Evolutionary conservation across 2,888 invertebrate genomes (phyloP), one percentile per base, ranked within the genome.

Genomic region (Drosophila meridiana): DNA sequence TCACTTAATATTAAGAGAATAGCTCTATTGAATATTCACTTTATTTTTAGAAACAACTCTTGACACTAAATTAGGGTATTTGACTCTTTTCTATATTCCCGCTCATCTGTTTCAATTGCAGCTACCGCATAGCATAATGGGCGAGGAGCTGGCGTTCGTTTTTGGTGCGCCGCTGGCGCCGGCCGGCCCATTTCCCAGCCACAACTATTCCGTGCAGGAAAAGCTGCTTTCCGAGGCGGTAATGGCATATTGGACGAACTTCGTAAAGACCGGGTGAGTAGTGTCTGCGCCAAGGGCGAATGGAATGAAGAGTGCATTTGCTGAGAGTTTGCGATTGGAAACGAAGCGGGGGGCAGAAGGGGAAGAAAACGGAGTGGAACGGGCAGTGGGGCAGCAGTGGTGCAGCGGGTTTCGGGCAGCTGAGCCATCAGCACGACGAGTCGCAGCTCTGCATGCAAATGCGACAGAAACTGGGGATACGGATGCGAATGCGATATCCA

Each of bases 171-270:
- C 98, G 8, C 93, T 98, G 50, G 95, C 95, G 52, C 95, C 95
- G 6, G 95, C 95, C 82, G 95, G 96, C 82, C 96, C 96, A 84
- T 96, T 96, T 83, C 95, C 95, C 73, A 94, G 95, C 50, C 94
- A 95, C 57, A 95, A 96, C 87, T 98, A 96, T 93, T 96, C 96
- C 45, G 94, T 95, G 69, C 95, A 95, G 68, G 98, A 98, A 93
- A 95, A 95, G 89, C 94, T 96, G 56, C 95, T 98, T 69, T 97
- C 98, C 57, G 97, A 98, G 94, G 96, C 96, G 38, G 95, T 98
- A 85, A 98, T 98, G 97, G 95, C 96, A 78, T 95, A 97, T 93
- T 98, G 97, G 96, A 96, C 96, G 71, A 98, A 98, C 93, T 98
- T 98, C 90, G 97, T 97, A 3, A 96, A 97, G 93, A 96, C 96